Conservation (phyloP, 2,888 invertebrate species). For the Eupithecia tripunctaria region DNA sequence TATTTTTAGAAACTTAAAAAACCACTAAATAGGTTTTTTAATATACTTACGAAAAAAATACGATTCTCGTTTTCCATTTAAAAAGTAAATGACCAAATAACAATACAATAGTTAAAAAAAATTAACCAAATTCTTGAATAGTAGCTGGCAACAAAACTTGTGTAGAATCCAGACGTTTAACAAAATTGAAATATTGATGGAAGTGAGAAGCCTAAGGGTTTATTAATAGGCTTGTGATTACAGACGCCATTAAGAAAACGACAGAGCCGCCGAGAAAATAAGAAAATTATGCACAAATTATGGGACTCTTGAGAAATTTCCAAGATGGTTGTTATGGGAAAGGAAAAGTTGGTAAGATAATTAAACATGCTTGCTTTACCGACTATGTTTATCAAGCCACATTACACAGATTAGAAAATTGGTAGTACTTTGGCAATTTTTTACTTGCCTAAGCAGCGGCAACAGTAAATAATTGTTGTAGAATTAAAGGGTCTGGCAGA, state of each 20-base stretch:
- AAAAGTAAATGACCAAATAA: no score
- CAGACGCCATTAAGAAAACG: constrained; percentile 62
- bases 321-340: not conserved
- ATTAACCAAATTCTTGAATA: no score
- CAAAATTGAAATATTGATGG: constrained; percentile 76
- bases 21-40: no score
- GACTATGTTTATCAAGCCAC: not conserved
- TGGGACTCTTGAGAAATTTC: constrained; percentile 7
- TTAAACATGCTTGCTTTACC: constrained; percentile 1
- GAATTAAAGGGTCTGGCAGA: no score
- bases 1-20: not conserved
- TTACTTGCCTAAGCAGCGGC: not conserved
- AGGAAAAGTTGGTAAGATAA: not conserved
- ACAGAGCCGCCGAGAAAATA: constrained; percentile 15
- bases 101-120: no score
- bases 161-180: constrained; percentile 56
- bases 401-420: not conserved
- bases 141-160: constrained; percentile 18
- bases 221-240: constrained; percentile 75
- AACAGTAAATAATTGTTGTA: not conserved
- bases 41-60: no score
- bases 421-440: not conserved
- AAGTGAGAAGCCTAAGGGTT: constrained; percentile 63
- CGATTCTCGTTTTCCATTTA: not conserved
- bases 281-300: constrained; percentile 20